Evolutionary conservation across 1,140 invertebrate species (phyloP), one percentile per base, ranked within the genome.

Genomic region (Muscidifurax raptorellus): DNA sequence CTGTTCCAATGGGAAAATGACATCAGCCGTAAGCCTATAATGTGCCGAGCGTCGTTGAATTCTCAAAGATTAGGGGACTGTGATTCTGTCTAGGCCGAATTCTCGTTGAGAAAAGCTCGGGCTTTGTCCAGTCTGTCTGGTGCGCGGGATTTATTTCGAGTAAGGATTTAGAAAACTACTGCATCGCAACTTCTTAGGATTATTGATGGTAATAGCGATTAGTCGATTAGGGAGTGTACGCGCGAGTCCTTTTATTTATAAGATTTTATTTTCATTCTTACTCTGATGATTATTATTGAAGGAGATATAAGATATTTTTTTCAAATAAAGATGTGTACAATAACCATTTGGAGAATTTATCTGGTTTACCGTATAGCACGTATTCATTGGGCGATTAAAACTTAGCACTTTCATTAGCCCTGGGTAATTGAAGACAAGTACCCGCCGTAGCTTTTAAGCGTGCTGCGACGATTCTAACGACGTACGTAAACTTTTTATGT

Each of bases 401-500:
- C 7, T n/a, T 22, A 59, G 52, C 52, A 18, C 18, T n/a, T 59
- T 59, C 52, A 59, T 59, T 59, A 59, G 52, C 52, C 22, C 22
- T 18, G 52, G 18, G 22, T 59, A 59, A 59, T 59, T 59, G 52
- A 59, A 59, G 52, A 59, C 52, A 59, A 59, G 52, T 22, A 59
- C 22, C 52, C 52, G 18, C 52, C 52, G 52, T 59, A 59, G 52
- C 52, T n/a, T 59, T 59, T 59, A 59, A 59, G 52, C 52, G 18
- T n/a, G 52, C 52, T n/a, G n/a, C n/a, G 52, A 59, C 52, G 22
- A 59, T n/a, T 59, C 52, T 59, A 59, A 59, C 22, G 52, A 59
- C 52, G 52, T n/a, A 6, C 52, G 52, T 59, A 59, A 59, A 59
- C 52, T 59, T 59, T 59, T 83, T 85, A 85, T 88, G 67, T 91